Base-by-base conservation (phyloP, 2,888 invertebrate genomes). In the Drepana falcataria region DNA sequence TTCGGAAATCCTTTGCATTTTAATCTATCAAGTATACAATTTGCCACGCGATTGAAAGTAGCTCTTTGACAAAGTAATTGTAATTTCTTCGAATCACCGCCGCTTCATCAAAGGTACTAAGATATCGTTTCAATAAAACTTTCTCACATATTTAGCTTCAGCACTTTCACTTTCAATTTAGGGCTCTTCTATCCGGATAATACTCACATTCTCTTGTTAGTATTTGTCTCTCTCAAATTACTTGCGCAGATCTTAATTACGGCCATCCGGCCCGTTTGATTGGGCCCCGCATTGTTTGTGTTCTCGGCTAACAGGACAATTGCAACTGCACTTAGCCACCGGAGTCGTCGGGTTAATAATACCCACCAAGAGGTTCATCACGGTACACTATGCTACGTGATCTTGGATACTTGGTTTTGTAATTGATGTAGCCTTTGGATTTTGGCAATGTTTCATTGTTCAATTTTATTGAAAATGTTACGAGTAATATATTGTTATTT, bases 171-270 rank as follows among this genome's bases (percentile, higher is more conserved):
- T 21, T 21, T 21, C 21, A 21, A 0, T 21, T 21, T 21, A 21
- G 0, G 21, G 21, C 21, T 21, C 21, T 21, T 21, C 21, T 5
- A 37, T 37, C 37, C 56, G 61, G 65, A 56, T 48, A 60, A 64
- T 69, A 62, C 64, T 61, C 63, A 66, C 62, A 64, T 68, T 68
- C 40, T 60, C 61, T 64, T 66, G 65, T 66, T 69, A 66, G 69
- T 73, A 75, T 74, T 74, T 77, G 77, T 73, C 71, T 77, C 76
- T 72, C 71, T 79, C 74, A 77, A 86, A 85, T 83, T 82, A 83
- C 80, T 85, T 78, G 75, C 66, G 66, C 64, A 76, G 83, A 73
- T 85, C 86, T 88, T 88, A 86, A 87, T 88, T 87, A 85, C 84
- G 66, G 69, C 70, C 85, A 85, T 88, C 86, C 87, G 85, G 77